A percentile compares a stretch with the other conserved stretches of the same genome.
These are phyloP conservation scores for Allobates femoralis DNA, from an alignment of 2,797 vertebrate species.

Conservation along the genomic window DNA sequence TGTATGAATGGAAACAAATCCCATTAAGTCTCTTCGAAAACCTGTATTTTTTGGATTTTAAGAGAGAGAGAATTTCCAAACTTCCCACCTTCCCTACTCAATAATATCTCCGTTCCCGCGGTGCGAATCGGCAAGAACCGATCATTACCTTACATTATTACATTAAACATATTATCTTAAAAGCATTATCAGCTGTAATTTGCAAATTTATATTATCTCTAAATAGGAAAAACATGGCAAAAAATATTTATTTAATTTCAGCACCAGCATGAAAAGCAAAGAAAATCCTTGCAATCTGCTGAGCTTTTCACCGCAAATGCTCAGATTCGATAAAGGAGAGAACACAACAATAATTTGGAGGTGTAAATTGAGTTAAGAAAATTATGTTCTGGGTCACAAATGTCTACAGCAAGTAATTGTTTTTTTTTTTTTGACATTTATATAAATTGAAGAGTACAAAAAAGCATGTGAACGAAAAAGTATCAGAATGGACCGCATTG, in stretches of 20 bases:
- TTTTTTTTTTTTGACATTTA: too few relatives aligned
- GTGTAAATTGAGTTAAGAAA: constrained; percentile 30
- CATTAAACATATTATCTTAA: constrained; percentile 59
- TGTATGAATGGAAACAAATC: constrained; percentile 8
- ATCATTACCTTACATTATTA: constrained; percentile 61
- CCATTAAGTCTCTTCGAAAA: constrained; percentile 41
- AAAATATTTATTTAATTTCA: constrained; percentile 52
- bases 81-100: constrained; percentile 20
- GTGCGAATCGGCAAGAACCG: constrained; percentile 35
- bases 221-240: constrained; percentile 20
- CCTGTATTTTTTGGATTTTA: constrained; percentile 43
- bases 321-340: constrained; percentile 10
- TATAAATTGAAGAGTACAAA: too few relatives aligned
- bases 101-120: constrained; percentile 41
- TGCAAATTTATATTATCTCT: constrained; percentile 52
- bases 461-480: too few relatives aligned
- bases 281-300: constrained; percentile 25
- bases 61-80: constrained; percentile 33
- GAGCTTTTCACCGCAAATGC: constrained; percentile 23
- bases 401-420: not conserved
- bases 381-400: constrained; percentile 34
- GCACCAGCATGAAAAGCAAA: constrained; percentile 37
- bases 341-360: constrained; percentile 19
- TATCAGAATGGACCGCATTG: too few relatives aligned
- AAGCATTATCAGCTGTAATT: constrained; percentile 57